Percentiles rank a stretch among this genome's conserved stretches.
Evolutionary conservation across 2,113 vertebrate species (phyloP).

Genomic region (Ctenomys sociabilis): DNA sequence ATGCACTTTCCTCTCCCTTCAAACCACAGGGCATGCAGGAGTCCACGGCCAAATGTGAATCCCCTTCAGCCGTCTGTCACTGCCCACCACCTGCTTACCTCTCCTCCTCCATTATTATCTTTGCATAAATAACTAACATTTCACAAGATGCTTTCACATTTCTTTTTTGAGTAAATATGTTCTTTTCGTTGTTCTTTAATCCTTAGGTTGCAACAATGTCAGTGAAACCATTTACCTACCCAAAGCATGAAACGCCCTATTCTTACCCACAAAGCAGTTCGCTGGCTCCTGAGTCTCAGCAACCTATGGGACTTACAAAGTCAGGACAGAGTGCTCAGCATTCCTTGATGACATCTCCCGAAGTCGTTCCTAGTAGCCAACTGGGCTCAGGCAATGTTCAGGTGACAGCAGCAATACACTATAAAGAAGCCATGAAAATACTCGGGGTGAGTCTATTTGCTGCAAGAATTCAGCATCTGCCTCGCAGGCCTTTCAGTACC

Average conservation of each 20-base stretch:
- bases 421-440: no score
- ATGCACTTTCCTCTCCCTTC: neutral
- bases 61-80: neutral
- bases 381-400: no score
- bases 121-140: neutral
- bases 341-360: neutral
- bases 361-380: no score
- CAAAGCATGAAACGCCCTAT: neutral
- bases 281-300: neutral
- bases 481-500: no score
- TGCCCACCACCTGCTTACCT: neutral
- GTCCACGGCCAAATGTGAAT: neutral
- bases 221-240: neutral
- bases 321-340: neutral
- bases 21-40: neutral
- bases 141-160: neutral
- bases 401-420: no score
- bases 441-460: no score
- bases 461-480: no score
- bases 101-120: neutral
- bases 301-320: neutral
- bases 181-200: conserved; percentile 37
- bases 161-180: neutral
- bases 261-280: neutral
- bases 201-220: neutral